Conservation (phyloP, 2,113 vertebrate species). For the Climacteris rufus region DNA sequence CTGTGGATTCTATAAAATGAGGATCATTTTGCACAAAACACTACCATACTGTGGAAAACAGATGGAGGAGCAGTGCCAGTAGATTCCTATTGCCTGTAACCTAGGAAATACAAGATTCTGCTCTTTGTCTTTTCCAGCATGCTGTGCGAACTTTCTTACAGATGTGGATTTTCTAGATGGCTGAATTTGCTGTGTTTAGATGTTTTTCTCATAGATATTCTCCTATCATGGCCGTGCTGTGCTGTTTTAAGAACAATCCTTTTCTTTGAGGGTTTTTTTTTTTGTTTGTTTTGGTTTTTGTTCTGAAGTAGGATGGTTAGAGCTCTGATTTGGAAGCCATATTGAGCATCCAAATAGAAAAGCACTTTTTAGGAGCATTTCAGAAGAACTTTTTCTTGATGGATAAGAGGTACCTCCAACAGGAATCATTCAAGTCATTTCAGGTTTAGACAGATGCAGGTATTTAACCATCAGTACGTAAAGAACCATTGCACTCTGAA, state of each 20-base stretch:
- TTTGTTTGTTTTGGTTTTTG: not conserved
- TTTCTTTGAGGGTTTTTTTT: not conserved
- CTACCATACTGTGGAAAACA: constrained; percentile 30
- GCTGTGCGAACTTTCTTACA: not conserved
- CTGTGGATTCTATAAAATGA: not conserved
- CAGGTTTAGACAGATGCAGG: not conserved
- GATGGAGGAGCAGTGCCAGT: not conserved
- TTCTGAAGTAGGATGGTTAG: not conserved
- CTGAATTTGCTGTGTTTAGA: not conserved
- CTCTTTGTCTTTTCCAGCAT: not conserved
- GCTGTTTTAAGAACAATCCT: not conserved
- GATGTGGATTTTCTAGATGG: not conserved
- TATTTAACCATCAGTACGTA: not conserved
- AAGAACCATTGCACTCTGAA: not conserved
- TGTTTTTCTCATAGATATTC: not conserved
- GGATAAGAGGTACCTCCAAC: not conserved
- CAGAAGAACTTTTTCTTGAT: not conserved
- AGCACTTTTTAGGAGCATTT: not conserved
- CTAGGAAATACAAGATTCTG: not conserved
- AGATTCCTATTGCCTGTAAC: not conserved
- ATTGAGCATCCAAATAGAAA: not conserved
- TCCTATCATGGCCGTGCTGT: not conserved
- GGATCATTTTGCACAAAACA: constrained; percentile 5
- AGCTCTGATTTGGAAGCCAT: not conserved
- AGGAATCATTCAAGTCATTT: not conserved